Evolutionary conservation across 2,113 vertebrate species (phyloP).

Genomic region (Urocolius indicus): DNA sequence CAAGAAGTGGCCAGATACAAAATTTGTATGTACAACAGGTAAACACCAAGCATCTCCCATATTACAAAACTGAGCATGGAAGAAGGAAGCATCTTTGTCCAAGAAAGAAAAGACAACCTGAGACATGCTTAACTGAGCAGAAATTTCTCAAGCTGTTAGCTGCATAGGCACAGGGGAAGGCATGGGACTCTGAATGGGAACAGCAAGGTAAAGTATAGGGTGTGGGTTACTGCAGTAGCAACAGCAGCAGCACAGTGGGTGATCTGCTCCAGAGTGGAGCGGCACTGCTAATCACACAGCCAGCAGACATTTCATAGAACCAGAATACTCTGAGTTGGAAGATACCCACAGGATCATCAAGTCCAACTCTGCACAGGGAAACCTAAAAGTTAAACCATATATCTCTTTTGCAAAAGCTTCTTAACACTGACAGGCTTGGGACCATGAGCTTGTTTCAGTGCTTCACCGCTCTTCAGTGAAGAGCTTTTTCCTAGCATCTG

Average conservation of each 20-base stretch:
- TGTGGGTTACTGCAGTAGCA: background rate
- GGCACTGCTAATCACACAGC: background rate
- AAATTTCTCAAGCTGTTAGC: background rate
- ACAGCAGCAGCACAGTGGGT: background rate
- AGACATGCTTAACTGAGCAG: background rate
- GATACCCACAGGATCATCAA: background rate
- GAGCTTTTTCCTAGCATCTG: background rate
- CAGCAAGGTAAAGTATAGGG: background rate
- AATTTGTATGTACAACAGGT: background rate
- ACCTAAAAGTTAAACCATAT: background rate
- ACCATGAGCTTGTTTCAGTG: background rate
- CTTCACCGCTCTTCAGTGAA: background rate
- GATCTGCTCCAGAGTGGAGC: background rate
- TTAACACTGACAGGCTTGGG: background rate
- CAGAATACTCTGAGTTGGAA: background rate
- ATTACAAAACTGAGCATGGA: background rate
- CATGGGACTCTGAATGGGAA: background rate
- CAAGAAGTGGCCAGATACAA: accelerated
- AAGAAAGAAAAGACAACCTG: background rate
- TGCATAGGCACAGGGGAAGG: background rate
- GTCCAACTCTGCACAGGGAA: background rate
- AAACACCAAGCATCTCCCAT: background rate
- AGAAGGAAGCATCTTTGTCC: background rate
- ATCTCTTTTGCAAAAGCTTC: background rate
- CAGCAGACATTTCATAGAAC: background rate